Evolutionary conservation across 2,888 invertebrate species (phyloP), one percentile per base, ranked within the genome.

Genomic region (Pilophorus perplexus): DNA sequence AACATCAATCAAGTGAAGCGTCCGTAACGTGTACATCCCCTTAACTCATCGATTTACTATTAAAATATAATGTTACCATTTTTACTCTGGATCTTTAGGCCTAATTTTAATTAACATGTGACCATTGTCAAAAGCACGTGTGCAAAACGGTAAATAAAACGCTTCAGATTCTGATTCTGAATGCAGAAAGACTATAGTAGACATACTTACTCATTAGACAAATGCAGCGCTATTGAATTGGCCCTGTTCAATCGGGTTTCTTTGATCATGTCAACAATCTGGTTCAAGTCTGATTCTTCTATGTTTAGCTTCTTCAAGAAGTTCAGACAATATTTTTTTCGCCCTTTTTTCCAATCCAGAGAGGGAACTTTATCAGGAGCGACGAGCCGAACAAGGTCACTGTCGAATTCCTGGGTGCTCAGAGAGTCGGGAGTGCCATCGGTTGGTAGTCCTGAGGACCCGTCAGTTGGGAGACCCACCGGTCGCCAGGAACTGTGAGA

Each of bases 241-340:
- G 78, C 72, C 42, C 75, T 65, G 12, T 71, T 60, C 16, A 75
- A 72, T 67, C 80, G 72, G 67, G 79, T 78, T 66, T 76, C 73
- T 70, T 79, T 79, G 14, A 79, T 73, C 50, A 76, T 75, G 73
- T 80, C 80, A 18, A 67, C 69, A 8, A 68, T 60, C n/a, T 67
- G 69, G n/a, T 69, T 69, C 60, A 73, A 72, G 73, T 78, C 79
- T 67, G 78, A 77, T 64, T 77, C 76, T 69, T 79, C 79, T 42
- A 80, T 78, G 20, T 72, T 71, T 10, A 72, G 46, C n/a, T 75
- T 73, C 12, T 75, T 74, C 16, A 80, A 71, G 69, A 78, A 80
- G 69, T 78, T 77, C 14, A 74, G 22, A 60, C 72, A 72, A 22
- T 68, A 59, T 5, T 68, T 50, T 37, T 60, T 69, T 16, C 68